phyloP scores from a whole-genome alignment of 2,888 invertebrate genomes.

The Malthinus seriepunctatus region DNA sequence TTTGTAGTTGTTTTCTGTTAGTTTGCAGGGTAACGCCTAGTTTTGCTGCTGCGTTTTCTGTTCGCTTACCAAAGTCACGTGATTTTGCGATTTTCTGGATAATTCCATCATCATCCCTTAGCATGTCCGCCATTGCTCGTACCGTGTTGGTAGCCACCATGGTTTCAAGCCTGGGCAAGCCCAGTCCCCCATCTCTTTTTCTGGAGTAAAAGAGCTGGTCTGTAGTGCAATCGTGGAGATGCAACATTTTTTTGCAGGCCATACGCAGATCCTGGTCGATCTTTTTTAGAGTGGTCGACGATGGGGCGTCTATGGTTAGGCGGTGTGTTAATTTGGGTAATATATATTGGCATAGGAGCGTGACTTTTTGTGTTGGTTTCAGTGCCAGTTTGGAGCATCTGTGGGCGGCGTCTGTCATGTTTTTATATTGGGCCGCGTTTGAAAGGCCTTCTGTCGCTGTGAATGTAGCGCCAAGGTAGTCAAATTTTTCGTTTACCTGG shows the following conservation, averaged over 20 bases:
- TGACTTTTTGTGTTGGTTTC: neutral
- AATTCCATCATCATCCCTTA: too few relatives aligned
- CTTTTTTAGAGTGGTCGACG: too few relatives aligned
- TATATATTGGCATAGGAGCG: neutral
- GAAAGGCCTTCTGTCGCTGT: too few relatives aligned
- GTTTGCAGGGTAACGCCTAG: neutral
- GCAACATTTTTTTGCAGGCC: neutral
- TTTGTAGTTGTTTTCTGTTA: neutral
- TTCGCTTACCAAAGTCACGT: neutral
- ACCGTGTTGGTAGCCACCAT: too few relatives aligned
- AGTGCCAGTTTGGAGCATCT: neutral
- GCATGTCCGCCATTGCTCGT: too few relatives aligned
- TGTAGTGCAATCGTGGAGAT: neutral
- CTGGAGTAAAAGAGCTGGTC: neutral
- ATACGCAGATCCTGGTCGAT: neutral
- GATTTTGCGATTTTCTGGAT: too few relatives aligned
- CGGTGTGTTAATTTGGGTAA: neutral
- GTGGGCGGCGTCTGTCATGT: neutral
- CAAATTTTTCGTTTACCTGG: too few relatives aligned
- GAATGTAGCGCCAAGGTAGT: too few relatives aligned
- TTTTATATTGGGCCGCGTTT: too few relatives aligned
- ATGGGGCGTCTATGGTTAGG: neutral
- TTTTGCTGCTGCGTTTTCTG: neutral
- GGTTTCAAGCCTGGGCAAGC: neutral
- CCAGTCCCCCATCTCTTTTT: conserved; percentile 1